Conservation (phyloP, 2,113 vertebrate species). For the Pithys albifrons region DNA sequence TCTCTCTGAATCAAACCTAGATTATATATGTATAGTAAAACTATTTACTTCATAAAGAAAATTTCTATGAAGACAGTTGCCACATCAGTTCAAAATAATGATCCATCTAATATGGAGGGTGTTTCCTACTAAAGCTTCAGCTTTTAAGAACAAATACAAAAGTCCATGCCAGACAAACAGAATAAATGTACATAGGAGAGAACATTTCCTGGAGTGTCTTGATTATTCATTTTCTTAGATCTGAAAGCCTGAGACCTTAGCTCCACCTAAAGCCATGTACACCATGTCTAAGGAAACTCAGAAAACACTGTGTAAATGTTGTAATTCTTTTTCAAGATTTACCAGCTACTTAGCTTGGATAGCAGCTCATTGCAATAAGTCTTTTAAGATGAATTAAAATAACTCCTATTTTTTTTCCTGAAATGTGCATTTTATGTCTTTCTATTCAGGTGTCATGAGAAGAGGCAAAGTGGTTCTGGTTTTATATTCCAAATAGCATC, state of each 20-base stretch:
- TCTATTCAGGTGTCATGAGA: not conserved
- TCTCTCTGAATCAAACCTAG: not conserved
- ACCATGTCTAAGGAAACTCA: not conserved
- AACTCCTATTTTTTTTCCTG: not conserved
- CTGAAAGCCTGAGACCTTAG: not conserved
- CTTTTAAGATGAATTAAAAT: not conserved
- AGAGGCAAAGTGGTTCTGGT: slow-evolving; percentile 1
- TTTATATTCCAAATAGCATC: slow-evolving; percentile 11
- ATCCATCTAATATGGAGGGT: accelerated
- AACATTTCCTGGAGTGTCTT: accelerated
- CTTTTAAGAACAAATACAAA: not conserved
- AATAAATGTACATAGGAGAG: not conserved
- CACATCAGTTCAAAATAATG: not conserved
- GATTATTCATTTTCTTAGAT: not conserved
- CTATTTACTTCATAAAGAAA: not conserved
- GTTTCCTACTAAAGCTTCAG: not conserved
- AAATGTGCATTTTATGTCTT: not conserved
- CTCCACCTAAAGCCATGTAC: not conserved
- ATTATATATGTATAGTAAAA: not conserved
- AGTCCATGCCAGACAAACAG: not conserved
- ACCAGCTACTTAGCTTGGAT: not conserved
- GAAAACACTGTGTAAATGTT: not conserved
- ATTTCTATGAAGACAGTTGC: not conserved
- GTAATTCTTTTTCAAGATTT: not conserved
- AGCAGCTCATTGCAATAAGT: not conserved